Percentiles rank a stretch among this genome's conserved stretches.
phyloP scores from a whole-genome alignment of 2,888 invertebrate genomes.

The Cephus spinipes region DNA sequence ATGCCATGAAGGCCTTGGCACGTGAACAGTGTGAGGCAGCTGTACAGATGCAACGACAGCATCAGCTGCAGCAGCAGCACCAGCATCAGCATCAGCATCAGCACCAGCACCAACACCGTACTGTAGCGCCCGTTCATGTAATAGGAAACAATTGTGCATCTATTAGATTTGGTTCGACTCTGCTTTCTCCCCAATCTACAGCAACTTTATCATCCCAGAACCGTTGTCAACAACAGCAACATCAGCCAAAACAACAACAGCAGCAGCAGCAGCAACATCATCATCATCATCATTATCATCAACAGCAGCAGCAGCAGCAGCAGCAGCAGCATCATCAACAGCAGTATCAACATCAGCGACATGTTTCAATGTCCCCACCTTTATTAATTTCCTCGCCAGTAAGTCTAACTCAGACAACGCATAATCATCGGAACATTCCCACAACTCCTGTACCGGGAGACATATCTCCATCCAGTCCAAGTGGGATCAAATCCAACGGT shows the following conservation, averaged over 20 bases:
- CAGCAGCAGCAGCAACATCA: constrained; percentile 58
- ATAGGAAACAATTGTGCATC: constrained; percentile 66
- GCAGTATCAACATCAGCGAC: constrained; percentile 35
- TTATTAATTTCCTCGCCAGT: constrained; percentile 42
- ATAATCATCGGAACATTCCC: constrained; percentile 40
- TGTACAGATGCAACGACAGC: constrained; percentile 57
- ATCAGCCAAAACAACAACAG: no score
- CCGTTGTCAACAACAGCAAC: constrained; percentile 66
- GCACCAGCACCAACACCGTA: constrained; percentile 58
- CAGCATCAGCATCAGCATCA: constrained; percentile 63
- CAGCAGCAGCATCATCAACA: constrained; percentile 27
- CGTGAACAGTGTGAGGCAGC: constrained; percentile 63
- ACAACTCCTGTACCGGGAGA: constrained; percentile 61
- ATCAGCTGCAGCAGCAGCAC: constrained; percentile 57
- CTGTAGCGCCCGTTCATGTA: constrained; percentile 65
- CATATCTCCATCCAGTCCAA: constrained; percentile 54
- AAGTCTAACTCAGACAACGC: constrained; percentile 39
- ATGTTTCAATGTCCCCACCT: constrained; percentile 46
- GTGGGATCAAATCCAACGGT: constrained; percentile 39
- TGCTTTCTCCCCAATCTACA: constrained; percentile 55
- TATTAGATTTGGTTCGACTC: constrained; percentile 32
- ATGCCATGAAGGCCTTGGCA: constrained; percentile 78
- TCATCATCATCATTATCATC: constrained; percentile 12
- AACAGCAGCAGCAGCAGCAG: constrained; percentile 59
- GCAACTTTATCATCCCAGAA: constrained; percentile 57